phyloP scores from a whole-genome alignment of 2,888 invertebrate genomes.

The Sacculina carcini region DNA sequence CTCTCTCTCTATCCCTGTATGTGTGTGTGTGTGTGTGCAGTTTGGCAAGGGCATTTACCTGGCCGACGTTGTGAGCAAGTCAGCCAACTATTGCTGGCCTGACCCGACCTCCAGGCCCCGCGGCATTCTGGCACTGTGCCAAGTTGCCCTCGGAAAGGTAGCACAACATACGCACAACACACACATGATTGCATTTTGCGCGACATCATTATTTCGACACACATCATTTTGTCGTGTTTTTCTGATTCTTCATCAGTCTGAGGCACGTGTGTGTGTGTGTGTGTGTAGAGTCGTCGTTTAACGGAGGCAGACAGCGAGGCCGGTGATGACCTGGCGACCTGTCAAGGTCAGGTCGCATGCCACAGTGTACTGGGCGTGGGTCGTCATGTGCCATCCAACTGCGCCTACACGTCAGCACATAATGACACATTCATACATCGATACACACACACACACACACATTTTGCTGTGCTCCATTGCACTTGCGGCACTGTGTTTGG shows the following conservation, averaged over 20 bases:
- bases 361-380: no score
- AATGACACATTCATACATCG: slow-evolving; percentile 3
- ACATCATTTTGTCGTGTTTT: no score
- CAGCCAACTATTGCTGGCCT: slow-evolving; percentile 85
- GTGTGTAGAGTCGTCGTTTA: no score
- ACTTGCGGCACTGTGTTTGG: no score
- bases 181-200: no score
- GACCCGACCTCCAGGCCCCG: slow-evolving; percentile 37
- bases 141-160: slow-evolving; percentile 83
- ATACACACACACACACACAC: slow-evolving; percentile 1
- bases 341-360: no score
- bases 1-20: not conserved
- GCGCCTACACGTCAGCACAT: not conserved
- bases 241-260: no score
- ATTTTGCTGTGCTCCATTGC: not conserved
- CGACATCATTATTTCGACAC: no score
- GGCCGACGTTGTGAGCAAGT: slow-evolving; percentile 95
- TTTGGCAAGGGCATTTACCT: slow-evolving; percentile 96
- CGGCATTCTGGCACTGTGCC: slow-evolving; percentile 68
- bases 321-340: no score
- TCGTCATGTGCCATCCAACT: not conserved
- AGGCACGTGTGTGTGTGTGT: no score
- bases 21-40: slow-evolving; percentile 31
- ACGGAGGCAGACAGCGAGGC: no score
- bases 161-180: slow-evolving; percentile 25